phyloP scores from a whole-genome alignment of 1,140 invertebrate species.

The Venturia canescens region DNA sequence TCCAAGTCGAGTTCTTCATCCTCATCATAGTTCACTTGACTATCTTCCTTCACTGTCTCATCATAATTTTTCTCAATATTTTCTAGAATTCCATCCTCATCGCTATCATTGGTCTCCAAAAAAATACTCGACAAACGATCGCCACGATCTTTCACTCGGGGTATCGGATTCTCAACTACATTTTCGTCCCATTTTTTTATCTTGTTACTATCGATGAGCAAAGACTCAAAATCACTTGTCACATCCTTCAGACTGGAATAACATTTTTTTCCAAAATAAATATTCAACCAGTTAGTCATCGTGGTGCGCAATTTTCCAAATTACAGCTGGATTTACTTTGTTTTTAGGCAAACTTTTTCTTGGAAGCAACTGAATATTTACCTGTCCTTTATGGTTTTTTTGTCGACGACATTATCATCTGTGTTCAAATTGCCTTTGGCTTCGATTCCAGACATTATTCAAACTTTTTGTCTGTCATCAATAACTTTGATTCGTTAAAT shows the following conservation, averaged over 20 bases:
- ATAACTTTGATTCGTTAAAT: background rate
- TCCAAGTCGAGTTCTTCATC: slow-evolving; percentile 75
- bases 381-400: background rate
- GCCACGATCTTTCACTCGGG: slow-evolving; percentile 48
- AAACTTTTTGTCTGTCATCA: background rate
- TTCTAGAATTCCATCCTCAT: slow-evolving; percentile 25
- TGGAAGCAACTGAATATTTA: background rate
- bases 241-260: slow-evolving; percentile 30
- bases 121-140: slow-evolving; percentile 40
- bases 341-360: slow-evolving; percentile 20
- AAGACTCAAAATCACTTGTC: slow-evolving; percentile 41
- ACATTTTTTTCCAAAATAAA: too few relatives aligned
- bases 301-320: background rate
- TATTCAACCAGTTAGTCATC: too few relatives aligned
- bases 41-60: slow-evolving; percentile 58
- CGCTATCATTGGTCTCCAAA: slow-evolving; percentile 28
- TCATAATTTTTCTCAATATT: slow-evolving; percentile 29
- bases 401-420: too few relatives aligned
- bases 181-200: slow-evolving; percentile 34
- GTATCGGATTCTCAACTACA: slow-evolving; percentile 37
- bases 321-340: background rate
- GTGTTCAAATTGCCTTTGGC: background rate
- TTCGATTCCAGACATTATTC: slow-evolving; percentile 2
- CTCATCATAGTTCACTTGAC: slow-evolving; percentile 59
- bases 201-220: slow-evolving; percentile 47